Evolutionary conservation across 2,888 invertebrate genomes (phyloP).

Genomic region (Acanthoscelides obtectus): DNA sequence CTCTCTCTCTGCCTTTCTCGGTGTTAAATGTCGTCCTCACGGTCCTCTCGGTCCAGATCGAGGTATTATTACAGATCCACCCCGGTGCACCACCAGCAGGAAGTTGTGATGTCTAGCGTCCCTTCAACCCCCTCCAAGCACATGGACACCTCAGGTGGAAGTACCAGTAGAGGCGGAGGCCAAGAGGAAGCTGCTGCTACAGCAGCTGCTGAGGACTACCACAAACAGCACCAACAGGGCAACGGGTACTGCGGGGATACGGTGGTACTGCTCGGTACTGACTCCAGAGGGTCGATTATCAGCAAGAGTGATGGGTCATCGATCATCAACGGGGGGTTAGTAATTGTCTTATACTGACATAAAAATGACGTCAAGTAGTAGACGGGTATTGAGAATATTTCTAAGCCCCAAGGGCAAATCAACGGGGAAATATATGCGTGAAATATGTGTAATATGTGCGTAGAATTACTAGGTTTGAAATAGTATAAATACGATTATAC

Average conservation of each 20-base stretch:
- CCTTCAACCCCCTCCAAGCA: slow-evolving; percentile 61
- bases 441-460: too few species aligned
- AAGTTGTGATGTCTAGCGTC: slow-evolving; percentile 56
- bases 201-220: slow-evolving; percentile 51
- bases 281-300: slow-evolving; percentile 41
- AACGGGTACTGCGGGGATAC: slow-evolving; percentile 51
- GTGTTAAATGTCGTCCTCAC: background rate
- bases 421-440: too few species aligned
- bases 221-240: slow-evolving; percentile 30
- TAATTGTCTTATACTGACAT: too few species aligned
- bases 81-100: slow-evolving; percentile 29
- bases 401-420: too few species aligned
- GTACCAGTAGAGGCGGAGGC: background rate
- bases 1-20: background rate
- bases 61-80: slow-evolving; percentile 17
- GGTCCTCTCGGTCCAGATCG: slow-evolving; percentile 10
- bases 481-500: too few species aligned
- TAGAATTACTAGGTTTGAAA: too few species aligned
- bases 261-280: slow-evolving; percentile 52
- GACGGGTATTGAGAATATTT: too few species aligned
- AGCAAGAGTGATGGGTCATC: slow-evolving; percentile 41
- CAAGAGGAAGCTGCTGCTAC: slow-evolving; percentile 56
- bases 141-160: slow-evolving; percentile 46
- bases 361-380: too few species aligned
- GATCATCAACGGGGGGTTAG: slow-evolving; percentile 50